Percentiles rank a stretch among this genome's conserved stretches.
Evolutionary conservation across 2,888 invertebrate species (phyloP).

Genomic region (Cephus pulcher): DNA sequence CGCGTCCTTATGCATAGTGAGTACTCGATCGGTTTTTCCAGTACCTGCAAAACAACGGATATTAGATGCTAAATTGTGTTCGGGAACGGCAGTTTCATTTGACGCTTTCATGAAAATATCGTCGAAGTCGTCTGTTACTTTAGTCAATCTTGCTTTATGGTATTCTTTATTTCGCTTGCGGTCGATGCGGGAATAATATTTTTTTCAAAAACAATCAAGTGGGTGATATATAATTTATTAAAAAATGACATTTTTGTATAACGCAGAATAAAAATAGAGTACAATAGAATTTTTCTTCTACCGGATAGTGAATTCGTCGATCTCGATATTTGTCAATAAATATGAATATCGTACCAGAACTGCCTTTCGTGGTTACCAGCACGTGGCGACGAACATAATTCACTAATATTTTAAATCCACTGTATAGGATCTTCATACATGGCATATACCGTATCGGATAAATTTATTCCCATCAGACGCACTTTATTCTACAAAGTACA

Average conservation of each 20-base stretch:
- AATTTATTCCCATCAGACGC: background rate
- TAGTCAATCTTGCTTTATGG: background rate
- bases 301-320: no score
- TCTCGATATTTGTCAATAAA: no score
- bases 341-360: background rate
- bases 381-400: no score
- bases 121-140: background rate
- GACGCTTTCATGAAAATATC: background rate
- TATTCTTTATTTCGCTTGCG: background rate
- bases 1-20: conserved; percentile 60
- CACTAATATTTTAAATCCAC: background rate
- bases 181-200: background rate
- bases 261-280: no score
- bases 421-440: background rate
- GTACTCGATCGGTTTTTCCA: conserved; percentile 45
- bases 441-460: background rate
- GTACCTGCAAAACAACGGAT: conserved; percentile 17
- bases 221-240: no score
- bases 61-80: conserved; percentile 16
- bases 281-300: no score
- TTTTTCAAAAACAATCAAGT: background rate
- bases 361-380: background rate
- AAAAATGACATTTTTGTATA: no score
- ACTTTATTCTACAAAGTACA: background rate
- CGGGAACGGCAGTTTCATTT: background rate